Conservation (phyloP, 2,888 invertebrate genomes). For the Tinea semifulvella region DNA sequence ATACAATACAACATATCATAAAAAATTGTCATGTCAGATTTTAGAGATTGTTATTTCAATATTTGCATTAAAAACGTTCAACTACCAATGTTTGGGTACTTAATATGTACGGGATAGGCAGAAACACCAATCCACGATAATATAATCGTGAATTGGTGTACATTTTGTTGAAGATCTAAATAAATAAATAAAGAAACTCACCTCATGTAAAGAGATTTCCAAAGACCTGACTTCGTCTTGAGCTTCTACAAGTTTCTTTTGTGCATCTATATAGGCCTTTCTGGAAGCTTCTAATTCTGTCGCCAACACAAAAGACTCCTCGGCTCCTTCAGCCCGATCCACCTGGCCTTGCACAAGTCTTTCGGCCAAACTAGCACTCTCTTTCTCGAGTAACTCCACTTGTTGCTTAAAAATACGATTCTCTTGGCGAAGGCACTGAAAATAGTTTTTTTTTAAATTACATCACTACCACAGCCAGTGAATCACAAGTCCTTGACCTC, state of each 20-base stretch:
- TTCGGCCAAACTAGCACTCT: slow-evolving; percentile 93
- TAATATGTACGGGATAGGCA: too few species aligned
- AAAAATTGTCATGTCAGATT: too few species aligned
- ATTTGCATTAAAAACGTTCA: too few species aligned
- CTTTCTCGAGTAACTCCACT: slow-evolving; percentile 94
- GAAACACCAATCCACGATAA: too few species aligned
- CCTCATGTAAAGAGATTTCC: slow-evolving; percentile 75
- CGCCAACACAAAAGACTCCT: slow-evolving; percentile 83
- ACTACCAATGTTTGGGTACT: too few species aligned
- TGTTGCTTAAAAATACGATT: slow-evolving; percentile 95
- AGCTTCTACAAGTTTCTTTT: slow-evolving; percentile 88
- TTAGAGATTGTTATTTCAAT: too few species aligned
- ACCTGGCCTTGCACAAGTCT: slow-evolving; percentile 92
- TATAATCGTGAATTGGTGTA: too few species aligned
- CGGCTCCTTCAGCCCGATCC: slow-evolving; percentile 93
- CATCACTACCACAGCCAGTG: too few species aligned
- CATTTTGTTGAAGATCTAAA: too few species aligned
- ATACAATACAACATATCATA: too few species aligned
- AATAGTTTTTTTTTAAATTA: not conserved
- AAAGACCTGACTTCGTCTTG: slow-evolving; percentile 88
- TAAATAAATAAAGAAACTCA: slow-evolving; percentile 22
- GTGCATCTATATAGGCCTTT: slow-evolving; percentile 87
- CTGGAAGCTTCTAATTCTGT: slow-evolving; percentile 89
- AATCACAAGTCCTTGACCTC: too few species aligned
- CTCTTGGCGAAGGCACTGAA: slow-evolving; percentile 3